Evolutionary conservation across 2,113 vertebrate genomes (phyloP).

Genomic region (Phaetusa simplex): DNA sequence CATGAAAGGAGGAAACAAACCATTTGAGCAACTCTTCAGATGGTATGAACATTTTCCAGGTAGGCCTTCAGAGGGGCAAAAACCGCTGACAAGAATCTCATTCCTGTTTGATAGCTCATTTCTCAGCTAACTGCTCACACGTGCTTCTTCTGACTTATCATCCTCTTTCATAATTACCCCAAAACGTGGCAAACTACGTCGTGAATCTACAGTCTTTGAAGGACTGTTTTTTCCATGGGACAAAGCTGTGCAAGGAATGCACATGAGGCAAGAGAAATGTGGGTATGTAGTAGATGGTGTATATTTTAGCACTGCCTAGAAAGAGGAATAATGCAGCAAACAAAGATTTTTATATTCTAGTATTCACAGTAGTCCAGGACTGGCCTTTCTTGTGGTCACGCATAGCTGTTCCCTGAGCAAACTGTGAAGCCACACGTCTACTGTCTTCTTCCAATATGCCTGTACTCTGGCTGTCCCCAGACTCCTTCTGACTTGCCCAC

Average conservation of each 20-base stretch:
- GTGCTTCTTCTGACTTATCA: not conserved
- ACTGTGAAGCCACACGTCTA: not conserved
- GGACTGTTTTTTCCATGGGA: not conserved
- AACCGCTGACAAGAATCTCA: fast-evolving
- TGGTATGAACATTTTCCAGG: not conserved
- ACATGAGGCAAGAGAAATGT: fast-evolving
- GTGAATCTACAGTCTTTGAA: not conserved
- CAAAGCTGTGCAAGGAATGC: not conserved
- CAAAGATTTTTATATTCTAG: not conserved
- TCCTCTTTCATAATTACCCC: not conserved
- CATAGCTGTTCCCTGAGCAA: not conserved
- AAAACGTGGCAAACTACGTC: not conserved
- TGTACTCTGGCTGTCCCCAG: not conserved
- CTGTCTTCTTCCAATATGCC: not conserved
- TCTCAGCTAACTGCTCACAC: not conserved
- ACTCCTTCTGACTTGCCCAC: fast-evolving
- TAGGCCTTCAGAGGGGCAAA: not conserved
- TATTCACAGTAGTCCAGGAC: not conserved
- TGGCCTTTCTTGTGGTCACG: not conserved
- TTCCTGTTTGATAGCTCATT: not conserved
- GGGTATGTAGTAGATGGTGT: not conserved
- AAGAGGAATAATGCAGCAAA: not conserved
- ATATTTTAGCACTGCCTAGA: not conserved
- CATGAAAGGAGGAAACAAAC: not conserved
- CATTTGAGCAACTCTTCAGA: not conserved